These are phyloP conservation scores for Sardinella longiceps DNA, from an alignment of 2,797 vertebrate genomes.

Conservation along the genomic window DNA sequence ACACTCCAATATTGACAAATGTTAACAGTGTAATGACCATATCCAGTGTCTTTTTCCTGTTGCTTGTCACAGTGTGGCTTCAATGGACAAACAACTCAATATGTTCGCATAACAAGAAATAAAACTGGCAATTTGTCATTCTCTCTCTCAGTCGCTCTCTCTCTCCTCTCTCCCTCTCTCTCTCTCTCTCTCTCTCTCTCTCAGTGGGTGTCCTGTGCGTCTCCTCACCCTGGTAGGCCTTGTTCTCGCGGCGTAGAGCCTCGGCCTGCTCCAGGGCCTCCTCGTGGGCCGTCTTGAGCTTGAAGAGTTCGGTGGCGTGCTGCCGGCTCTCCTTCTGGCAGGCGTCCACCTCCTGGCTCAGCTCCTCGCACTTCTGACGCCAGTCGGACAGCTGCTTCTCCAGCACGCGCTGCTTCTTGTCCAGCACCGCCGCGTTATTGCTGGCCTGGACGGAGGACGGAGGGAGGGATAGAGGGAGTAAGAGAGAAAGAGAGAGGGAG, in stretches of 20 bases:
- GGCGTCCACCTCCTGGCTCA: conserved; percentile 76
- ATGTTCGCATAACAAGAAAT: not conserved
- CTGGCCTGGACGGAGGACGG: conserved; percentile 66
- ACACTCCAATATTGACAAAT: not conserved
- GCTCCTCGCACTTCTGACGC: conserved; percentile 81
- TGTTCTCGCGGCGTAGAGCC: conserved; percentile 76
- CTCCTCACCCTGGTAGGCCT: conserved; percentile 74
- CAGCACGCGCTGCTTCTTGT: conserved; percentile 81
- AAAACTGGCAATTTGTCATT: not conserved
- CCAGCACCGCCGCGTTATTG: conserved; percentile 65
- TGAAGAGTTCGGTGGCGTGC: conserved; percentile 78
- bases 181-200: not conserved
- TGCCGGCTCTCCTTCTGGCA: conserved; percentile 81
- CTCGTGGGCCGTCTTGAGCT: conserved; percentile 78
- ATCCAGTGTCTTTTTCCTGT: not conserved
- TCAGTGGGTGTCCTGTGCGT: not conserved
- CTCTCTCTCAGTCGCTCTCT: not conserved
- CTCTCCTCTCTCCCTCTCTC: not conserved
- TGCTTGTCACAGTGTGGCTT: too few species aligned
- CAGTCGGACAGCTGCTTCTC: conserved; percentile 83
- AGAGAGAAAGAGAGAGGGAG: not conserved
- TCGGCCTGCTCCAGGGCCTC: conserved; percentile 79
- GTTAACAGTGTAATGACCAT: not conserved
- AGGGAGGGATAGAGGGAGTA: too few species aligned
- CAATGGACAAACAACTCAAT: not conserved